A percentile compares a stretch with the other conserved stretches of the same genome.
Evolutionary conservation across 2,113 vertebrate species (phyloP).

Genomic region (Apeltes quadracus): DNA sequence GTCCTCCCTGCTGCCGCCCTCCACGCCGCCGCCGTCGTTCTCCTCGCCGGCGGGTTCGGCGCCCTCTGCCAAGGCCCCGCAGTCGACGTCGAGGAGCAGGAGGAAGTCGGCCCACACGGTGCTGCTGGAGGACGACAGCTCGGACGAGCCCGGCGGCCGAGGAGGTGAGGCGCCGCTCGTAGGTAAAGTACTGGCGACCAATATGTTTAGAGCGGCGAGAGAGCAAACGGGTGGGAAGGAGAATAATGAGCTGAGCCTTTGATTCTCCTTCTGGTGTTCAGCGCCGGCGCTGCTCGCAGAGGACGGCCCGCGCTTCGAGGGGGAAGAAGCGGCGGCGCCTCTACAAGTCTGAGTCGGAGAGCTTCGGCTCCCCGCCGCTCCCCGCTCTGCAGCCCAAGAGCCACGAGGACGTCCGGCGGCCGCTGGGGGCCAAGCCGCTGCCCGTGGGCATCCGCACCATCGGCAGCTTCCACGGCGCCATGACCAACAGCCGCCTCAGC

Average conservation of each 20-base stretch:
- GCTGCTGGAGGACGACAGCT: slow-evolving; percentile 86
- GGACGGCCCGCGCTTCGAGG: slow-evolving; percentile 49
- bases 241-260: neutral
- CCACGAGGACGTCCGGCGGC: slow-evolving; percentile 50
- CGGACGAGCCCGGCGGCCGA: slow-evolving; percentile 69
- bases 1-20: slow-evolving; percentile 63
- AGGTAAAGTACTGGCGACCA: too few relatives aligned
- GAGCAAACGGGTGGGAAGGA: neutral
- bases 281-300: slow-evolving; percentile 39
- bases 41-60: neutral
- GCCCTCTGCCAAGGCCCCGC: slow-evolving; percentile 49
- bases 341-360: slow-evolving; percentile 80
- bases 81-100: slow-evolving; percentile 78
- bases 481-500: slow-evolving; percentile 65
- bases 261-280: neutral
- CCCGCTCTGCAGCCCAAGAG: slow-evolving; percentile 47
- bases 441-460: slow-evolving; percentile 67
- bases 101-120: slow-evolving; percentile 87
- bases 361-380: slow-evolving; percentile 50
- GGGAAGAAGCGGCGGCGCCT: slow-evolving; percentile 77
- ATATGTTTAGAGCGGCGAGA: too few relatives aligned
- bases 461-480: slow-evolving; percentile 72
- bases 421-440: slow-evolving; percentile 69
- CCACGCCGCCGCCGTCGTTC: slow-evolving; percentile 62
- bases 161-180: slow-evolving; percentile 33